phyloP scores from a whole-genome alignment of 1,140 invertebrate species.

The Paraescarpia echinospica region DNA sequence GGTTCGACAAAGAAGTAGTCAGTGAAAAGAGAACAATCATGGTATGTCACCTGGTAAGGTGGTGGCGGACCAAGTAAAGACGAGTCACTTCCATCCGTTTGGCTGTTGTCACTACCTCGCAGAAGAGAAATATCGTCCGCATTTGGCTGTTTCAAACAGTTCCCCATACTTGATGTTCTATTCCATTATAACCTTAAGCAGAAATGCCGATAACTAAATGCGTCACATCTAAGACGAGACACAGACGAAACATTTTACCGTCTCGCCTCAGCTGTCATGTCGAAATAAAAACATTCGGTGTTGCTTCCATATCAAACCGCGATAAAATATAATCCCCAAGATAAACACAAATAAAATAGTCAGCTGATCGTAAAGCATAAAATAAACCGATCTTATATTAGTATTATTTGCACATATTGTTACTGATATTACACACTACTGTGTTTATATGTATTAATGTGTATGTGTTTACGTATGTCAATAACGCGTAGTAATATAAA shows the following conservation, averaged over 20 bases:
- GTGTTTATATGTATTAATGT: not conserved
- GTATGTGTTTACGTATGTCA: conserved; percentile 1
- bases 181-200: not conserved
- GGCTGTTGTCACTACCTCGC: conserved; percentile 46
- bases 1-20: not conserved
- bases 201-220: not conserved
- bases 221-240: not conserved
- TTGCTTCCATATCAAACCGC: not conserved
- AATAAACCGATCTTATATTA: not conserved
- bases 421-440: not conserved
- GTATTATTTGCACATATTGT: not conserved
- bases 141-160: conserved; percentile 57
- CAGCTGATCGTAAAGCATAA: not conserved
- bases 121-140: conserved; percentile 57
- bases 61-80: conserved; percentile 54
- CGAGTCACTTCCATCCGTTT: conserved; percentile 40
- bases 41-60: conserved; percentile 54
- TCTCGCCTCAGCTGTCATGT: conserved; percentile 3
- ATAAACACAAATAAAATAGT: not conserved
- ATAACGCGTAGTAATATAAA: not conserved
- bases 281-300: not conserved
- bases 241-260: not conserved
- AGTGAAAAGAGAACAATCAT: not conserved
- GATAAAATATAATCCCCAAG: not conserved
- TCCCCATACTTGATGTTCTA: conserved; percentile 48